phyloP scores from a whole-genome alignment of 2,113 vertebrate genomes.

The Deroptyus accipitrinus region DNA sequence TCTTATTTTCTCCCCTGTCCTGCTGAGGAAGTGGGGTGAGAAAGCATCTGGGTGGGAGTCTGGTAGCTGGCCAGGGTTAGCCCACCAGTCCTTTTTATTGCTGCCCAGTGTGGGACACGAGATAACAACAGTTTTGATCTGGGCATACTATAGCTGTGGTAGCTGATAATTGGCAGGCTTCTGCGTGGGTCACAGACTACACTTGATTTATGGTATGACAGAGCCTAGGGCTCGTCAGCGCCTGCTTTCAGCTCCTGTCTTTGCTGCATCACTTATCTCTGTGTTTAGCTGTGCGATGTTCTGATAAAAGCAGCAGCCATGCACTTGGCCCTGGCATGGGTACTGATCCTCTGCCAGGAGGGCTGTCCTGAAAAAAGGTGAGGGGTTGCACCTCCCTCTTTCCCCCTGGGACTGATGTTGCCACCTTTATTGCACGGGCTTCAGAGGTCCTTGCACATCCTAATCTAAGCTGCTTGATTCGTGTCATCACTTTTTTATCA shows the following conservation, averaged over 20 bases:
- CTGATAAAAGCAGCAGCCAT: not conserved
- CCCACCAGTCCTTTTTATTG: not conserved
- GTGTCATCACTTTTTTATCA: not conserved
- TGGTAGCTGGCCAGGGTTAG: not conserved
- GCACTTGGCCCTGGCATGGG: rapidly evolving
- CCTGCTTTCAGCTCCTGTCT: not conserved
- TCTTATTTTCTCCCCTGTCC: not conserved
- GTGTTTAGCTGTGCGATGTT: not conserved
- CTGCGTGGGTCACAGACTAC: rapidly evolving
- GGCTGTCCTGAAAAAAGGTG: not conserved
- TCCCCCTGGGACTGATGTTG: rapidly evolving
- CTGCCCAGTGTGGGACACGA: rapidly evolving
- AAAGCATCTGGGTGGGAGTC: not conserved
- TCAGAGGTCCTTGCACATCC: not conserved
- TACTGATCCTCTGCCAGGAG: not conserved
- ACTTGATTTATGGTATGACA: not conserved
- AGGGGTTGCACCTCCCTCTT: not conserved
- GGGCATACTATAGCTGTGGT: not conserved
- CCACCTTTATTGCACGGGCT: not conserved
- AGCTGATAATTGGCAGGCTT: not conserved
- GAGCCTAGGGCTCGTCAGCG: not conserved
- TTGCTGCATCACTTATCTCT: not conserved
- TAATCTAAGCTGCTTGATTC: not conserved
- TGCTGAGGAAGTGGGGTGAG: not conserved
- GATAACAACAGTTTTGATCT: not conserved